phyloP scores from a whole-genome alignment of 2,888 invertebrate genomes.

The Escarpia spicata region DNA sequence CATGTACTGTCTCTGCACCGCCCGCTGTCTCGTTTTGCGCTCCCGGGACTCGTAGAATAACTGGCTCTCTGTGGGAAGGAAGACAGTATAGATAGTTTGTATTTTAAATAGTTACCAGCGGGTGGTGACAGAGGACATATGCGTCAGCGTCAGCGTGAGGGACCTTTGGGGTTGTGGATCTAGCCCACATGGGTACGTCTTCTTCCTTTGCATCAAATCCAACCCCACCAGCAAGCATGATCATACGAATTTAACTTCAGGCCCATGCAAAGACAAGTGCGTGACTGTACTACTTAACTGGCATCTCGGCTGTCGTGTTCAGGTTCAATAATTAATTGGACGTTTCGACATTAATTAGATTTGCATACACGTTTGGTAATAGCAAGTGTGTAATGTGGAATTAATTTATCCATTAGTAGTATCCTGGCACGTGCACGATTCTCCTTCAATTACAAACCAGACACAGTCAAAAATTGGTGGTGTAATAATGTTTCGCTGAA shows the following conservation, averaged over 20 bases:
- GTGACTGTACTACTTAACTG: neutral
- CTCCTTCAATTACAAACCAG: too few species aligned
- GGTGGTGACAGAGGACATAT: neutral
- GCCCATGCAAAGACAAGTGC: neutral
- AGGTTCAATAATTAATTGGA: neutral
- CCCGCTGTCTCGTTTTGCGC: slow-evolving; percentile 30
- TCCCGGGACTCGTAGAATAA: slow-evolving; percentile 36
- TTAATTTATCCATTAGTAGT: neutral
- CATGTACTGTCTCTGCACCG: slow-evolving; percentile 14
- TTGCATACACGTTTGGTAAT: neutral
- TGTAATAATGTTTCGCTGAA: too few species aligned
- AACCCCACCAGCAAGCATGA: too few species aligned
- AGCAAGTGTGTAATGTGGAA: neutral
- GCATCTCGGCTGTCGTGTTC: neutral
- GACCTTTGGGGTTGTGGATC: too few species aligned
- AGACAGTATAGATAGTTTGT: neutral
- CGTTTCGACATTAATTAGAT: neutral
- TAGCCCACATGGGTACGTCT: too few species aligned
- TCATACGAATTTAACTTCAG: neutral
- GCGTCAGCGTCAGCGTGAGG: neutral
- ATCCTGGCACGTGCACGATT: neutral
- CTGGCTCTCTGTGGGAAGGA: slow-evolving; percentile 32
- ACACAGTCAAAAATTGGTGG: too few species aligned
- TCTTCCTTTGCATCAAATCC: too few species aligned
- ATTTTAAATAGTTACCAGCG: neutral